Evolutionary conservation across 2,888 invertebrate genomes (phyloP).

Genomic region (Pinctada fucata): DNA sequence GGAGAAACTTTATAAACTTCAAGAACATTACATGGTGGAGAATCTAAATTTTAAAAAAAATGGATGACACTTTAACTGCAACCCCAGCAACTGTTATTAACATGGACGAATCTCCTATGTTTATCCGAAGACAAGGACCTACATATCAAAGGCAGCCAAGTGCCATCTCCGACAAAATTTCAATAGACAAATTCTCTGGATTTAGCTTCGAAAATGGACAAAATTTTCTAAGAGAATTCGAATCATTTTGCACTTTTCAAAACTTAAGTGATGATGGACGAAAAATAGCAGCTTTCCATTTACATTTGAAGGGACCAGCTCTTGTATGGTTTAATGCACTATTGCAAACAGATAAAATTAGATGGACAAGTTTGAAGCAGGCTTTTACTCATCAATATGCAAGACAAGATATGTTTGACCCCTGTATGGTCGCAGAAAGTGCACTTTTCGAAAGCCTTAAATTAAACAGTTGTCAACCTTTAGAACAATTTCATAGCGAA

Average conservation of each 20-base stretch:
- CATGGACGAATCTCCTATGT: slow-evolving; percentile 10
- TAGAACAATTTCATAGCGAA: slow-evolving; percentile 16
- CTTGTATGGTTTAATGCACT: slow-evolving; percentile 28
- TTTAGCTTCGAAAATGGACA: slow-evolving; percentile 22
- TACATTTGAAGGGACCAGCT: no score
- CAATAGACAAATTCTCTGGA: slow-evolving; percentile 21
- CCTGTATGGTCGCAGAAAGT: no score
- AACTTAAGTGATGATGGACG: slow-evolving; percentile 20
- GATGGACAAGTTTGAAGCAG: no score
- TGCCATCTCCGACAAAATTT: slow-evolving; percentile 16
- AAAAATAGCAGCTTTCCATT: slow-evolving; percentile 27
- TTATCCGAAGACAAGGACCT: background rate
- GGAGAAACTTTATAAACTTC: no score
- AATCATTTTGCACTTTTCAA: no score
- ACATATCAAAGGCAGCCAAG: background rate
- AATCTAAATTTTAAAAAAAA: no score
- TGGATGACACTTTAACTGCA: no score
- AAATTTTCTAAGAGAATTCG: slow-evolving; percentile 26
- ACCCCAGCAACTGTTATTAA: slow-evolving; percentile 6
- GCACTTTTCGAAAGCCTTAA: slow-evolving; percentile 14
- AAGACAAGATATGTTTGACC: no score
- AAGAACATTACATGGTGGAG: no score
- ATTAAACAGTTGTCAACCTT: background rate
- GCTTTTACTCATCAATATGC: no score
- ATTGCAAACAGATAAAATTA: background rate